Percentiles rank a stretch among this genome's conserved stretches.
Evolutionary conservation across 2,113 vertebrate species (phyloP).

Genomic region (Oreocharis arfaki): DNA sequence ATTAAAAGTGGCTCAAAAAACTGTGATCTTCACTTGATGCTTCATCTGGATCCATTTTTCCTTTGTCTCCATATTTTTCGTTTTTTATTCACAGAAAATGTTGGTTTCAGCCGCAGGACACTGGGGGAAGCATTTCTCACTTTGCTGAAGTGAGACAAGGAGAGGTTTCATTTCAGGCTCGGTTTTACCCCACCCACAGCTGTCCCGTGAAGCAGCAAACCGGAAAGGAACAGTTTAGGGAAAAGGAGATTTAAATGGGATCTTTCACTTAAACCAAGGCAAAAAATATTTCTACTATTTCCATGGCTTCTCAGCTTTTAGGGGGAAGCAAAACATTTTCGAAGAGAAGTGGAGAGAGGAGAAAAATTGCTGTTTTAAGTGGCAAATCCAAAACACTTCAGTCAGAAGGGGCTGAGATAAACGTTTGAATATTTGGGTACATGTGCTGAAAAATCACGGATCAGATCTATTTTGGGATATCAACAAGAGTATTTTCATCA

Average conservation of each 20-base stretch:
- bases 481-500: background rate
- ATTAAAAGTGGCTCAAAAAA: background rate
- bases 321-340: background rate
- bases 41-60: fast-evolving
- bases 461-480: background rate
- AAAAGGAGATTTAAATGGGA: background rate
- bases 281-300: background rate
- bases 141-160: background rate
- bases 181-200: background rate
- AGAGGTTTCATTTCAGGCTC: background rate
- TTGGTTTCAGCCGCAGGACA: fast-evolving
- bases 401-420: background rate
- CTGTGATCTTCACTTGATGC: fast-evolving
- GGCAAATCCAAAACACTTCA: background rate
- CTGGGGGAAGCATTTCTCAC: background rate
- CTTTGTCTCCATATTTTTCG: background rate
- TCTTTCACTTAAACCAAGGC: background rate
- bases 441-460: background rate
- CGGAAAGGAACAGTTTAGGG: background rate
- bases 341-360: background rate
- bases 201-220: background rate
- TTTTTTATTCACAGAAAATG: background rate
- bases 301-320: background rate
- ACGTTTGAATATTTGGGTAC: fast-evolving
- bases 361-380: background rate